These are phyloP conservation scores for Onychostruthus taczanowskii DNA, from an alignment of 2,113 vertebrate species.

Conservation along the genomic window DNA sequence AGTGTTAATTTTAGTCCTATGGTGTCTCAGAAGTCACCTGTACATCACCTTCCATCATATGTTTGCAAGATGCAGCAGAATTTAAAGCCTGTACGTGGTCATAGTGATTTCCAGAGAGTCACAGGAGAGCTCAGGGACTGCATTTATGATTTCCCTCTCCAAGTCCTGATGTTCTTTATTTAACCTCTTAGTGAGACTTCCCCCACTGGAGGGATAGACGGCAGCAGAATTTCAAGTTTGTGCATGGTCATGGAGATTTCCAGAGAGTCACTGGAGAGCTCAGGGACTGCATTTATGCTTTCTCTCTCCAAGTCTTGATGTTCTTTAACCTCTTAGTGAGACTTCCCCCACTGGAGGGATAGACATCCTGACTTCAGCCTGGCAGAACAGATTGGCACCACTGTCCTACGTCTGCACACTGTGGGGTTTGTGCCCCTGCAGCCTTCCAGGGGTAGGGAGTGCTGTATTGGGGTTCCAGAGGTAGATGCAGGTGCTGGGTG, in stretches of 20 bases:
- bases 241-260: not conserved
- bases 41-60: not conserved
- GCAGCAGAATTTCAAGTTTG: not conserved
- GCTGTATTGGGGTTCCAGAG: not conserved
- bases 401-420: not conserved
- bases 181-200: not conserved
- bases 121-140: not conserved
- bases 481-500: not conserved
- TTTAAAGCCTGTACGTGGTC: not conserved
- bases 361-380: not conserved
- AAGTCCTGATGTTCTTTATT: not conserved
- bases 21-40: not conserved
- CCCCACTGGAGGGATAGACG: no score
- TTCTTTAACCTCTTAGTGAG: not conserved
- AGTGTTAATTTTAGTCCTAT: not conserved
- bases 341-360: not conserved
- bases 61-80: fast-evolving
- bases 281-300: not conserved
- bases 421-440: not conserved
- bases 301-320: not conserved
- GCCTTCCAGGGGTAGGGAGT: not conserved
- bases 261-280: not conserved
- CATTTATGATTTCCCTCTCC: not conserved
- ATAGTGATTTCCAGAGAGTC: not conserved
- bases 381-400: not conserved